These are phyloP conservation scores for Pachliopta kotzebuea DNA, from an alignment of 2,888 invertebrate species.

Conservation along the genomic window DNA sequence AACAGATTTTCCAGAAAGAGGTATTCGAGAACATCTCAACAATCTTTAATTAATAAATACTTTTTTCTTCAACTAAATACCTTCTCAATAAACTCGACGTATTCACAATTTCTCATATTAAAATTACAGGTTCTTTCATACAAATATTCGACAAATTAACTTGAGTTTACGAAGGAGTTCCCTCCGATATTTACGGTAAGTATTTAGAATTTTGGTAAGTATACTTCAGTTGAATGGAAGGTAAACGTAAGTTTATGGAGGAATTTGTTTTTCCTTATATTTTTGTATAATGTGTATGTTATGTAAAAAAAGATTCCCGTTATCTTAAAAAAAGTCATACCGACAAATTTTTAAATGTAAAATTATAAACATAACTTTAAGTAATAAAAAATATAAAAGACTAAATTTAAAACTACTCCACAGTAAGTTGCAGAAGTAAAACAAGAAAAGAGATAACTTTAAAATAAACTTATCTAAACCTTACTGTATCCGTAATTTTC, in stretches of 20 bases:
- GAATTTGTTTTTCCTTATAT: constrained; percentile 19
- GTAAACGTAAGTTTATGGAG: constrained; percentile 18
- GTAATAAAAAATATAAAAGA: too few relatives aligned
- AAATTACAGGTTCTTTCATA: constrained; percentile 16
- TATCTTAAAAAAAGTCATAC: too few relatives aligned
- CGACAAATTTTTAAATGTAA: too few relatives aligned
- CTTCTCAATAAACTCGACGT: background rate
- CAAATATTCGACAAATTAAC: constrained; percentile 21
- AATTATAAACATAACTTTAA: too few relatives aligned
- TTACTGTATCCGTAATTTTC: background rate
- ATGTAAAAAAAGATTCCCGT: too few relatives aligned
- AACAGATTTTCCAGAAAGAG: background rate
- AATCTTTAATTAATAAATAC: background rate
- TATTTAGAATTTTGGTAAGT: constrained; percentile 27
- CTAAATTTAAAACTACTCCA: too few relatives aligned
- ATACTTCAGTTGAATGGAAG: constrained; percentile 23
- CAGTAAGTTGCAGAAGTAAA: too few relatives aligned
- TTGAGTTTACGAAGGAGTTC: constrained; percentile 22
- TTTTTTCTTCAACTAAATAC: background rate
- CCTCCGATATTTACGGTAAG: constrained; percentile 25
- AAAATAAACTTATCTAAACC: too few relatives aligned
- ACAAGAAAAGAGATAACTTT: too few relatives aligned
- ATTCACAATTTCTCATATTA: constrained; percentile 3
- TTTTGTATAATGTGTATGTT: background rate
- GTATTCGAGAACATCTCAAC: background rate